Percentiles rank a stretch among this genome's conserved stretches.
Evolutionary conservation across 1,140 invertebrate genomes (phyloP).

Genomic region (Drosophila trapezifrons): DNA sequence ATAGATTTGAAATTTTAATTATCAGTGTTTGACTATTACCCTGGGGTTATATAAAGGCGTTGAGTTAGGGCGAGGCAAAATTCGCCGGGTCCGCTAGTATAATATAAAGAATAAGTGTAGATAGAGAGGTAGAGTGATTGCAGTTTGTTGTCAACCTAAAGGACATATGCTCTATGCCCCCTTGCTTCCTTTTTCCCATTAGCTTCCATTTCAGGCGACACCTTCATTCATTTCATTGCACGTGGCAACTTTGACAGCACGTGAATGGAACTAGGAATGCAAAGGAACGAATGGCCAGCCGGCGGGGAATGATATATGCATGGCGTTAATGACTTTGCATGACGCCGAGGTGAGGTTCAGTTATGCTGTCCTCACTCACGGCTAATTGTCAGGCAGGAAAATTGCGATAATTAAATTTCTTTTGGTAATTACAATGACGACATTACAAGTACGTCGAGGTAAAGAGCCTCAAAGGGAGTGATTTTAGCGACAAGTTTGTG

Average conservation of each 20-base stretch:
- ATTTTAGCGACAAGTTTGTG: slow-evolving; percentile 2
- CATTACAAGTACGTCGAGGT: background rate
- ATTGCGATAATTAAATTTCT: slow-evolving; percentile 42
- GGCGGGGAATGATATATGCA: slow-evolving; percentile 18
- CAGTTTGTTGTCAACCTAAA: background rate
- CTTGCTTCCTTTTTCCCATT: background rate
- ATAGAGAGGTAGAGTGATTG: too few relatives aligned
- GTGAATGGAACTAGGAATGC: slow-evolving; percentile 37
- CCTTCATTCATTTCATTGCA: slow-evolving; percentile 47
- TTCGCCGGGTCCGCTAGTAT: too few relatives aligned
- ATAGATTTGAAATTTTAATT: too few relatives aligned
- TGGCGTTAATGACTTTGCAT: slow-evolving; percentile 63
- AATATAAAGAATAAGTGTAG: too few relatives aligned
- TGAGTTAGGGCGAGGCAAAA: too few relatives aligned
- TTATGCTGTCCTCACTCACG: slow-evolving; percentile 27
- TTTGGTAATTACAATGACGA: slow-evolving; percentile 19
- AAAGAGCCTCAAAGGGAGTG: slow-evolving; percentile 5
- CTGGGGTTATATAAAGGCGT: too few relatives aligned
- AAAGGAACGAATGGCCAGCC: slow-evolving; percentile 12
- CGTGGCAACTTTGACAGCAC: slow-evolving; percentile 50
- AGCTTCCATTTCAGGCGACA: background rate
- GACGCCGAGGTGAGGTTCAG: slow-evolving; percentile 31
- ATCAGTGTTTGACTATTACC: too few relatives aligned
- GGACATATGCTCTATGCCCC: background rate
- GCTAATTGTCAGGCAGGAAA: slow-evolving; percentile 28